A percentile compares a stretch with the other conserved stretches of the same genome.
Evolutionary conservation across 2,888 invertebrate genomes (phyloP).

Genomic region (Marronus borbonicus): DNA sequence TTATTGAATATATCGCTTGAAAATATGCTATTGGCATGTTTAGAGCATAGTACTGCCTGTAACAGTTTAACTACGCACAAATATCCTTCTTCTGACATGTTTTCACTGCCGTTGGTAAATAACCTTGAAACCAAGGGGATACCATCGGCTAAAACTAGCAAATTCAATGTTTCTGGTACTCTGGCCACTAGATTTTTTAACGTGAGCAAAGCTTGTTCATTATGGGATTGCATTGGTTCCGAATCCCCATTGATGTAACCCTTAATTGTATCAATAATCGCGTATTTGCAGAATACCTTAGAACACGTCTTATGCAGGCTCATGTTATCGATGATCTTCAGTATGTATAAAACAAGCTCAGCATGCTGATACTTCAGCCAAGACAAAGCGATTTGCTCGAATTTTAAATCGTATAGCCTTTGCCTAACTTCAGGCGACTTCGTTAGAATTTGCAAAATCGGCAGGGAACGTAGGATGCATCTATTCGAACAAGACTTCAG

Average conservation of each 20-base stretch:
- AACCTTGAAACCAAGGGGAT: background rate
- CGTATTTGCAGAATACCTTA: constrained; percentile 17
- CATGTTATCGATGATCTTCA: constrained; percentile 43
- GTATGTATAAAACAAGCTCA: constrained; percentile 8
- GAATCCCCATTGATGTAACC: background rate
- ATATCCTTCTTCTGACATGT: background rate
- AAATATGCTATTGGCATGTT: background rate
- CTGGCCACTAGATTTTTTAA: constrained; percentile 11
- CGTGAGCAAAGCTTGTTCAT: background rate
- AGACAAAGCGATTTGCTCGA: constrained; percentile 30
- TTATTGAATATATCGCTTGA: background rate
- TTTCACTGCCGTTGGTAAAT: background rate
- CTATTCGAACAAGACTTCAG: constrained; percentile 36
- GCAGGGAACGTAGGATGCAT: constrained; percentile 20
- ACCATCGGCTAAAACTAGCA: background rate
- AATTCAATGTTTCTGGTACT: constrained; percentile 1
- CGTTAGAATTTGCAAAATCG: constrained; percentile 25
- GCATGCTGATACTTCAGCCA: constrained; percentile 36
- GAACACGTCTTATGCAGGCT: constrained; percentile 37
- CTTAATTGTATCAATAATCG: background rate
- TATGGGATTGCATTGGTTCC: background rate
- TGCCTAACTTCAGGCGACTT: constrained; percentile 23
- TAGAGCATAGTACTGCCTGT: background rate
- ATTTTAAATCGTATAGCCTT: constrained; percentile 26
- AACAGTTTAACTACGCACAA: background rate